Percentiles rank a stretch among this genome's conserved stretches.
These are phyloP conservation scores for Aurelia aurita DNA, from an alignment of 30 jellyfish, hydroid and myxozoan species.

Conservation along the genomic window DNA sequence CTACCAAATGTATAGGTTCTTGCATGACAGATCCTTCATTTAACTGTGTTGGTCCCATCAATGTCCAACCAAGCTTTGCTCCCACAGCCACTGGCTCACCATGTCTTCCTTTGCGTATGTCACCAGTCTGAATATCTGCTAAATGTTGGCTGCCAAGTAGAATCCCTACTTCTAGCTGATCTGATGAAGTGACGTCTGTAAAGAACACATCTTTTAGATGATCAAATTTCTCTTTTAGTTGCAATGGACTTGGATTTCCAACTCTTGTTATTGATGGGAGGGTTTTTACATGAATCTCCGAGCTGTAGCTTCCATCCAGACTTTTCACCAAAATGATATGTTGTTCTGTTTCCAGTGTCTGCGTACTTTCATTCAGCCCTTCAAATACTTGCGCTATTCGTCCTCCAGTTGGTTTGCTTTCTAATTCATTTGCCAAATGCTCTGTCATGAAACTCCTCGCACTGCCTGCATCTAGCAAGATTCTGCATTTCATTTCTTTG, in stretches of 20 bases:
- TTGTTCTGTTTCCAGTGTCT: conserved; percentile 50
- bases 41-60: conserved; percentile 49
- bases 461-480: conserved; percentile 51
- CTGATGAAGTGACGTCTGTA: conserved; percentile 34
- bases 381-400: neutral
- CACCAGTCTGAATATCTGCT: conserved; percentile 54
- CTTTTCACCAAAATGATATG: conserved; percentile 31
- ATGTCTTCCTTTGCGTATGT: conserved; percentile 9
- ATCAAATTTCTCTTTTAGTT: conserved; percentile 14
- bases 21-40: no score
- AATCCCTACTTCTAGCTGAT: conserved; percentile 23
- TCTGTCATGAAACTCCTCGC: conserved; percentile 63
- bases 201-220: conserved; percentile 40
- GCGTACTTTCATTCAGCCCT: conserved; percentile 22
- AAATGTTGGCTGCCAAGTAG: conserved; percentile 61
- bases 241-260: conserved; percentile 61
- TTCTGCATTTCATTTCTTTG: conserved; percentile 39
- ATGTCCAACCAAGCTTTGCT: conserved; percentile 51
- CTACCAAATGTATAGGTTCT: conserved; percentile 34
- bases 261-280: conserved; percentile 63
- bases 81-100: conserved; percentile 58
- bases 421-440: conserved; percentile 13
- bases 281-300: conserved; percentile 16
- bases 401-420: conserved; percentile 17
- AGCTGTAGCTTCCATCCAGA: conserved; percentile 38